Percentiles rank a stretch among this genome's conserved stretches.
These are phyloP conservation scores for Protosalanx chinensis DNA, from an alignment of 2,797 vertebrate genomes.

Conservation along the genomic window DNA sequence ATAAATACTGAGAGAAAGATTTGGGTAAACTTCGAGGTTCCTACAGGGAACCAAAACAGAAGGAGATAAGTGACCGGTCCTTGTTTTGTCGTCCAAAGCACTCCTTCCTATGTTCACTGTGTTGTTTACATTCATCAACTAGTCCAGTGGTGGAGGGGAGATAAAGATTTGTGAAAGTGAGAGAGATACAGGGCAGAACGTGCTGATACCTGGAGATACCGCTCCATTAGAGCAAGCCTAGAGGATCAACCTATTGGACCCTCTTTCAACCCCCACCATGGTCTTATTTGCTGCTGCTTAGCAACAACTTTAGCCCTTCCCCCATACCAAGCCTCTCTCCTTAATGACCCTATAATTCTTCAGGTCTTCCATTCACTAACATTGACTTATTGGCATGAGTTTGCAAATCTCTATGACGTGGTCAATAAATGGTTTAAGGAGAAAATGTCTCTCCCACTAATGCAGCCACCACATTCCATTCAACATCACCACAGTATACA, in stretches of 20 bases:
- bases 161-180: constrained; percentile 14
- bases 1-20: too few relatives aligned
- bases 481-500: too few relatives aligned
- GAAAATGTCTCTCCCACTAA: background rate
- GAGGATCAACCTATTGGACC: constrained; percentile 44
- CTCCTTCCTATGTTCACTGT: constrained; percentile 17
- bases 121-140: constrained; percentile 7
- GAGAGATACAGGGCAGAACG: constrained; percentile 15
- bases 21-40: too few relatives aligned
- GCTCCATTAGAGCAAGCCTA: constrained; percentile 21
- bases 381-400: background rate
- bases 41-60: constrained; percentile 11
- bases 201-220: constrained; percentile 7
- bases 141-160: constrained; percentile 1
- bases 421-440: background rate
- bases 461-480: background rate
- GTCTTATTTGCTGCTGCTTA: constrained; percentile 52
- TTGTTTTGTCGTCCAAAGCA: constrained; percentile 27
- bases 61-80: constrained; percentile 15
- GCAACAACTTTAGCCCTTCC: constrained; percentile 53
- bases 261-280: constrained; percentile 38
- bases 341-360: background rate
- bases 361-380: background rate
- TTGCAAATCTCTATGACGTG: background rate
- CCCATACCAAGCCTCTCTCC: constrained; percentile 23